A percentile compares a stretch with the other conserved stretches of the same genome.
Evolutionary conservation across 1,140 invertebrate species (phyloP).

Genomic region (Ditylenchus dipsaci): DNA sequence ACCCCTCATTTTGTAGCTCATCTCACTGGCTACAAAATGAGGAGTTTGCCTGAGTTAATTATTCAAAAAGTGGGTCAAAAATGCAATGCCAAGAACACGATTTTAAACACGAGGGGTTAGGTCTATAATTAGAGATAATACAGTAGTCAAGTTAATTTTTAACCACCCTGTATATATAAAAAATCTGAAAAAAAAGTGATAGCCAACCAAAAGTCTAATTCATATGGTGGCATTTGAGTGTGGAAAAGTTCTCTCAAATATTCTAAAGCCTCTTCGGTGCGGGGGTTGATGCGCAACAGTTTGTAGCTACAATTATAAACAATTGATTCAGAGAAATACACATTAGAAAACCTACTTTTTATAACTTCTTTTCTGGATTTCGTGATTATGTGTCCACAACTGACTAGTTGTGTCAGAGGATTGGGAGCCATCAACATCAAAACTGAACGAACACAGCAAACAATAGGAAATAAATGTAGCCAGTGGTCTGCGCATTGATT

Average conservation of each 20-base stretch:
- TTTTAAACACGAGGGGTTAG: too few species aligned
- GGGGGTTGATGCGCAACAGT: background rate
- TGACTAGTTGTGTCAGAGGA: background rate
- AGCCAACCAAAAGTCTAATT: slow-evolving; percentile 12
- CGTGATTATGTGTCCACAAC: background rate
- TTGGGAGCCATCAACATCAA: background rate
- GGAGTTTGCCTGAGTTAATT: too few species aligned
- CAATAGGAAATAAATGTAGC: background rate
- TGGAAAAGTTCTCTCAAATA: slow-evolving; percentile 1
- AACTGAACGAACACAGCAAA: background rate
- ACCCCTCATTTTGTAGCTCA: too few species aligned
- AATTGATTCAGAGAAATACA: background rate
- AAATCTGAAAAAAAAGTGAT: background rate
- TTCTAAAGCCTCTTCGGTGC: background rate
- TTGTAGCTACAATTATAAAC: slow-evolving; percentile 6
- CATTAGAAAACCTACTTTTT: background rate
- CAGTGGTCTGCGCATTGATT: background rate
- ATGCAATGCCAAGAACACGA: too few species aligned
- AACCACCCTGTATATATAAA: too few species aligned
- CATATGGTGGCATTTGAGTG: slow-evolving; percentile 7
- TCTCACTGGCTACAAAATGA: too few species aligned
- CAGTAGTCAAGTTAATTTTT: too few species aligned
- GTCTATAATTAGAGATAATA: too few species aligned
- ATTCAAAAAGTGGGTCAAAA: too few species aligned
- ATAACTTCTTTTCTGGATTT: background rate